A percentile compares a stretch with the other conserved stretches of the same genome.
Evolutionary conservation across 2,797 vertebrate species (phyloP).

Genomic region (Sylvilagus floridanus): DNA sequence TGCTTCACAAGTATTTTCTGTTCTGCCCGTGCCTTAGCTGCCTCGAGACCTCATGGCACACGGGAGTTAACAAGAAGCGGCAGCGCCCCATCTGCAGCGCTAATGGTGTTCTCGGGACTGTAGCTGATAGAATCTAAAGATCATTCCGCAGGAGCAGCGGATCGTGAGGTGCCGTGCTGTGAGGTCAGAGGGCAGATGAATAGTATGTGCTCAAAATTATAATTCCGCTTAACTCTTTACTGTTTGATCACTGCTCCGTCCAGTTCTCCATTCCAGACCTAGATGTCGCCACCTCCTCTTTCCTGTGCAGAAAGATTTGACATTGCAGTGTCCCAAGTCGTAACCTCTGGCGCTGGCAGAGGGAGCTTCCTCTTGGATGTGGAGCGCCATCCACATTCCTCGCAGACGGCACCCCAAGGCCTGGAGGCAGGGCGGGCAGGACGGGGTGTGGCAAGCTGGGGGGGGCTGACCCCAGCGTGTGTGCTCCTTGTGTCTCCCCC

Average conservation of each 20-base stretch:
- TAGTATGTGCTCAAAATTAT: neutral
- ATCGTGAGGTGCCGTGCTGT: fast-evolving
- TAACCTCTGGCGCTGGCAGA: too few relatives aligned
- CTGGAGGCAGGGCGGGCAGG: fast-evolving
- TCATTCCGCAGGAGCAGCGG: neutral
- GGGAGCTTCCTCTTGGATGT: neutral
- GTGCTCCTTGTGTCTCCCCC: fast-evolving
- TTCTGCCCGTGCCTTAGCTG: neutral
- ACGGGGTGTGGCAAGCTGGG: too few relatives aligned
- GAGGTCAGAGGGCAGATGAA: neutral
- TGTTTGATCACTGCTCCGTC: neutral
- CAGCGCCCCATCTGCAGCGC: fast-evolving
- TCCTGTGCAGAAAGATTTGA: neutral
- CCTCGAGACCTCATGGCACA: neutral
- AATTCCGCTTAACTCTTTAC: fast-evolving
- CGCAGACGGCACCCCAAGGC: neutral
- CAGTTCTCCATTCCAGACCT: too few relatives aligned
- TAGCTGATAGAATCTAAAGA: neutral
- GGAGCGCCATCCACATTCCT: neutral
- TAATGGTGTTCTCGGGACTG: neutral
- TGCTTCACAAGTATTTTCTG: neutral
- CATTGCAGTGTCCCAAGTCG: too few relatives aligned
- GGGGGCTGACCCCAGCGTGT: fast-evolving
- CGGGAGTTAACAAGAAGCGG: neutral
- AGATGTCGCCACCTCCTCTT: neutral